phyloP scores from a whole-genome alignment of 2,888 invertebrate genomes.

The Lasioglossum morio region DNA sequence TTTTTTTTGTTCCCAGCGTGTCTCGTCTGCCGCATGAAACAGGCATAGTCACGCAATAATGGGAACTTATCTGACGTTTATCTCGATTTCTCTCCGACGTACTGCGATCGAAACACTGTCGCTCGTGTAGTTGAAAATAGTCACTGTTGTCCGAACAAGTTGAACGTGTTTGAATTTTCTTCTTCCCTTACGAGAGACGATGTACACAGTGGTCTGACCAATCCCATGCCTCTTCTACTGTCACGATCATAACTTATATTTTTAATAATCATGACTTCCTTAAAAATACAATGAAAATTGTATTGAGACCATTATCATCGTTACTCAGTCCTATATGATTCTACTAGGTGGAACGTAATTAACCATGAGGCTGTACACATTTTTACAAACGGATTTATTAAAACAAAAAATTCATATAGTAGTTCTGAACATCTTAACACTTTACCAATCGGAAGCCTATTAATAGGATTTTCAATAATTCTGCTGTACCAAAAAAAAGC shows the following conservation, averaged over 20 bases:
- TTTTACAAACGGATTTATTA: no score
- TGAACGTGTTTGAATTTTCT: no score
- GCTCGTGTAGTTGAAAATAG: no score
- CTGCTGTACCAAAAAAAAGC: no score
- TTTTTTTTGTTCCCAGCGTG: background rate
- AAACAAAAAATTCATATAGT: no score
- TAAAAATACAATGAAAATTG: background rate
- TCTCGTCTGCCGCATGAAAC: background rate
- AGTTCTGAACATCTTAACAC: background rate
- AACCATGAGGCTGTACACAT: no score
- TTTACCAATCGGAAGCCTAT: no score
- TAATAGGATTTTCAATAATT: no score
- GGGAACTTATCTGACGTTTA: conserved; percentile 17
- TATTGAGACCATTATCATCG: background rate
- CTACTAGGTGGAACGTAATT: background rate
- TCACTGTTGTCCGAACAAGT: no score
- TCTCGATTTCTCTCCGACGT: background rate
- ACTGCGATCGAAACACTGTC: background rate
- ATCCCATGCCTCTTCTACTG: background rate
- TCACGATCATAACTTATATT: background rate
- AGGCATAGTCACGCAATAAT: conserved; percentile 9
- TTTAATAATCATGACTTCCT: background rate
- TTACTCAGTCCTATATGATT: background rate
- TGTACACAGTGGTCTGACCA: background rate
- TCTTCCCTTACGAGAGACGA: no score